Evolutionary conservation across 2,888 invertebrate genomes (phyloP), one percentile per base, ranked within the genome.

Genomic region (Linnaemya vulpina): DNA sequence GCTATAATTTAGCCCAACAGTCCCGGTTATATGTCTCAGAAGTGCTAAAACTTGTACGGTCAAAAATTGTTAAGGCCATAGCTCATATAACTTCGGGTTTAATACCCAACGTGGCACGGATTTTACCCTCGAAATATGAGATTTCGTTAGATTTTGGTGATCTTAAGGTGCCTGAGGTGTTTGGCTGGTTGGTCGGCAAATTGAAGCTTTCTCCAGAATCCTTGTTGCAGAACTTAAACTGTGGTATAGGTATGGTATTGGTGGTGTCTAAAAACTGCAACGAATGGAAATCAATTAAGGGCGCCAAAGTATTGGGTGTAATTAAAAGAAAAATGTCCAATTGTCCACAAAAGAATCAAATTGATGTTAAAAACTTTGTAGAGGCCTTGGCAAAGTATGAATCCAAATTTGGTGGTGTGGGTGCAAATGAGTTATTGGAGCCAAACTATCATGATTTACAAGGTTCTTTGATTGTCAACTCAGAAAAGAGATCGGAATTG

Each of bases 41-140:
- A 10, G 92, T 98, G 0, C 92, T 98, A 62, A 95, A 96, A 0
- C 94, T 96, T 4, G 92, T 98, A 62, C 94, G 94, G 89, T 94
- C 94, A 1, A 95, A 95, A 10, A 93, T 95, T 62, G 94, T 99
- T 1, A 98, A 98, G 90, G 97, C 96, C 0, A 94, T 98, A 87
- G 98, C 98, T 0, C 99, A 99, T 90, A 97, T 99, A 78, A 98
- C 98, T 0, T 98, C 98, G 0, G 99, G 99, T 0, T 93, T 99
- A 3, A 91, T 95, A 7, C 97, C 98, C 92, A 99, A 98, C 90
- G 95, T 99, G 65, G 96, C 96, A 0, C 94, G 99, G 84, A 94
- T 98, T 55, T 93, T 99, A 75, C 97, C 97, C 0, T 91, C 94
- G 0, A 93, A 94, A 10, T 92, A 96, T 30, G 94, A 94, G 46